A percentile compares a stretch with the other conserved stretches of the same genome.
These are phyloP conservation scores for Sinopyrophorus schimmeli DNA, from an alignment of 2,888 invertebrate species.

Conservation along the genomic window DNA sequence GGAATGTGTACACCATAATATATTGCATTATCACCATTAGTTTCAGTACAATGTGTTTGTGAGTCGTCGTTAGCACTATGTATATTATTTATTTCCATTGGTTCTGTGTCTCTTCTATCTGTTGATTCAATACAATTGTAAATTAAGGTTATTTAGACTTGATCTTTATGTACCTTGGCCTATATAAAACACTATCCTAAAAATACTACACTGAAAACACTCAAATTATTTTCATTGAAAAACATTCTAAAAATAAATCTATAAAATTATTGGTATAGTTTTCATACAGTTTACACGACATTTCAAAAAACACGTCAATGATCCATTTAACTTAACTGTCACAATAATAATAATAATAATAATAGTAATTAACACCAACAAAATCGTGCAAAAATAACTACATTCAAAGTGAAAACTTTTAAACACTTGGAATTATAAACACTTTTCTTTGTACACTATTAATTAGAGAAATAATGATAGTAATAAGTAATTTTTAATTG, in stretches of 20 bases:
- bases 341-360: too few relatives aligned
- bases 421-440: too few relatives aligned
- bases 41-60: constrained; percentile 8
- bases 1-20: constrained; percentile 50
- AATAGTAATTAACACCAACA: too few relatives aligned
- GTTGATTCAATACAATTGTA: constrained; percentile 14
- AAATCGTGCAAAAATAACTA: too few relatives aligned
- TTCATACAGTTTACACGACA: constrained; percentile 12
- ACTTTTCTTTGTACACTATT: too few relatives aligned
- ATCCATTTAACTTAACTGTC: not conserved
- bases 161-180: constrained; percentile 10
- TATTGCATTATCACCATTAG: constrained; percentile 30
- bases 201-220: constrained; percentile 12
- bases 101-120: constrained; percentile 3
- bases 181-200: constrained; percentile 12
- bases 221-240: constrained; percentile 18
- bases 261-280: constrained; percentile 9
- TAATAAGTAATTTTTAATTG: too few relatives aligned
- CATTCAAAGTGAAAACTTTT: too few relatives aligned
- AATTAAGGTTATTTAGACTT: constrained; percentile 16
- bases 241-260: constrained; percentile 25
- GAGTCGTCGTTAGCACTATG: not conserved
- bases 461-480: too few relatives aligned
- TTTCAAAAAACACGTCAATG: constrained; percentile 17
- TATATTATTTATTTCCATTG: not conserved